Evolutionary conservation across 2,113 vertebrate species (phyloP).

Genomic region (Tor tambroides): DNA sequence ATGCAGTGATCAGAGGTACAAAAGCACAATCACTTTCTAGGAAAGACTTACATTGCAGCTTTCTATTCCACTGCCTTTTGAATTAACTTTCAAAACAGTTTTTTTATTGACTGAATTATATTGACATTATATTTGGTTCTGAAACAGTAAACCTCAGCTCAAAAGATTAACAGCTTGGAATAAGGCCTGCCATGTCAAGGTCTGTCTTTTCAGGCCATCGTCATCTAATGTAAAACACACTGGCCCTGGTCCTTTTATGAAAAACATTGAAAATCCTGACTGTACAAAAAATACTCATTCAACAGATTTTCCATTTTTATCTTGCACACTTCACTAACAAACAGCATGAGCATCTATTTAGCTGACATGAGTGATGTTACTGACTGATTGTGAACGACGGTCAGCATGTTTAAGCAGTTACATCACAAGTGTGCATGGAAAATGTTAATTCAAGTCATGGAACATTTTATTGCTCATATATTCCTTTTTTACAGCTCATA

Average conservation of each 20-base stretch:
- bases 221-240: not conserved
- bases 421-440: not conserved
- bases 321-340: not conserved
- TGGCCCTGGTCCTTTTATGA: not conserved
- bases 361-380: not conserved
- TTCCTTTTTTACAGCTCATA: not conserved
- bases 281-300: not conserved
- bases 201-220: not conserved
- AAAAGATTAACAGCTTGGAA: constrained; percentile 6
- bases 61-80: not conserved
- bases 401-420: not conserved
- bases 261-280: not conserved
- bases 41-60: not conserved
- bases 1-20: too few species aligned
- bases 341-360: not conserved
- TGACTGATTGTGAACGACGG: not conserved
- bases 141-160: not conserved
- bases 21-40: not conserved
- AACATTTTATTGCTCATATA: not conserved
- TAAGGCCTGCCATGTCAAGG: not conserved
- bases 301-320: not conserved
- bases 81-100: not conserved
- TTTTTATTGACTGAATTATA: not conserved
- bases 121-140: not conserved
- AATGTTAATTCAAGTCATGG: not conserved